phyloP scores from a whole-genome alignment of 2,888 invertebrate genomes.

The Noctua janthe region DNA sequence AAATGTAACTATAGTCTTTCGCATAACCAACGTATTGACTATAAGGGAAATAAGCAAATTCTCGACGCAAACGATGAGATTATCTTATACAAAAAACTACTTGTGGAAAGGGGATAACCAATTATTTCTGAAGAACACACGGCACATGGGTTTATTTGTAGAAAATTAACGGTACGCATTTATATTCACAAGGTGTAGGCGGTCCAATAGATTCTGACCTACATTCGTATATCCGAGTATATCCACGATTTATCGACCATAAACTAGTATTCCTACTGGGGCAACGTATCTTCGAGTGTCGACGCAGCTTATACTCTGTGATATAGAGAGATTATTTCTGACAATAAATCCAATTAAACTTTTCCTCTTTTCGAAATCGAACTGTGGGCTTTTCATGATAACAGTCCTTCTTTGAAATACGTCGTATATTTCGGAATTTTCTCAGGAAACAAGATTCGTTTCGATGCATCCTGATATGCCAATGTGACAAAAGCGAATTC shows the following conservation, averaged over 20 bases:
- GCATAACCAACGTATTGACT: background rate
- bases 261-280: constrained; percentile 26
- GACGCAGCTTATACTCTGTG: constrained; percentile 39
- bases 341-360: constrained; percentile 58
- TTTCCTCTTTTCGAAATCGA: constrained; percentile 18
- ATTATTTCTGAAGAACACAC: background rate
- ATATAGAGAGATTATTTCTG: constrained; percentile 40
- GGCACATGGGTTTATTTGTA: background rate
- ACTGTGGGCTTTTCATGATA: background rate
- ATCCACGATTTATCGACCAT: constrained; percentile 42
- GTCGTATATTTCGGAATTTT: constrained; percentile 3
- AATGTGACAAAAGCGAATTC: constrained; percentile 22
- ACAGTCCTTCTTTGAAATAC: background rate
- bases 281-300: constrained; percentile 43
- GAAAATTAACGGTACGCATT: constrained; percentile 35
- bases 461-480: constrained; percentile 10
- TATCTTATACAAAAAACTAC: background rate
- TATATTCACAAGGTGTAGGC: constrained; percentile 42
- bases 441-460: constrained; percentile 1
- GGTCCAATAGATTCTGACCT: constrained; percentile 39
- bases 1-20: no score
- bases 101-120: no score
- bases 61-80: background rate
- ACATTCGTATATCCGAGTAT: constrained; percentile 25
- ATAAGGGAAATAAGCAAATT: background rate